Conservation (phyloP, 2,888 invertebrate species). For the Alcis repandata region DNA sequence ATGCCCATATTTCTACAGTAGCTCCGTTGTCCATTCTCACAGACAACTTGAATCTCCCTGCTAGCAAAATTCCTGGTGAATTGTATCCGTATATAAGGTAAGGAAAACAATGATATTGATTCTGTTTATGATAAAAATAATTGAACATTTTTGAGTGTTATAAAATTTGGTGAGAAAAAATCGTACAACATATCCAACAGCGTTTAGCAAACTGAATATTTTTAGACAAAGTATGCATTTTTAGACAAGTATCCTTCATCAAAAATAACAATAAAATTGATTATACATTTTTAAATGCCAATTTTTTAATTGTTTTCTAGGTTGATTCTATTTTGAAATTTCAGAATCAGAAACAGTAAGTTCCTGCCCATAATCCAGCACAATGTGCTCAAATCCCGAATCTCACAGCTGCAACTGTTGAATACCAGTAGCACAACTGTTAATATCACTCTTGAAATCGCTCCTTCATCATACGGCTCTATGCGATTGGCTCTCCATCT, state of each 20-base stretch:
- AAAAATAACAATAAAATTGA: too few relatives aligned
- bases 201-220: too few relatives aligned
- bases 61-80: constrained; percentile 90
- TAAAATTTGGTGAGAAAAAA: too few relatives aligned
- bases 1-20: constrained; percentile 91
- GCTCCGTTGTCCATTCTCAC: constrained; percentile 92
- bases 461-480: constrained; percentile 93
- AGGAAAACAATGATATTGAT: background rate
- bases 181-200: too few relatives aligned
- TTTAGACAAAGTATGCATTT: too few relatives aligned
- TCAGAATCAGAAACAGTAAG: constrained; percentile 87
- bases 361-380: constrained; percentile 94
- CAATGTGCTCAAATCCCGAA: constrained; percentile 93
- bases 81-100: constrained; percentile 88
- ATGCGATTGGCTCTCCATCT: constrained; percentile 92
- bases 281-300: too few relatives aligned
- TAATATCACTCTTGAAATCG: constrained; percentile 90
- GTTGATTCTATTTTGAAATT: constrained; percentile 45
- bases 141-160: too few relatives aligned
- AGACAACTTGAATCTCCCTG: constrained; percentile 89
- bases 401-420: constrained; percentile 91
- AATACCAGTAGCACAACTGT: constrained; percentile 86
- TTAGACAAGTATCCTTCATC: too few relatives aligned
- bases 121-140: too few relatives aligned
- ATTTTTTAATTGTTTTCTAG: too few relatives aligned